Percentiles rank a stretch among this genome's conserved stretches.
These are phyloP conservation scores for Cartodere bifasciata DNA, from an alignment of 2,888 invertebrate genomes.

Conservation along the genomic window DNA sequence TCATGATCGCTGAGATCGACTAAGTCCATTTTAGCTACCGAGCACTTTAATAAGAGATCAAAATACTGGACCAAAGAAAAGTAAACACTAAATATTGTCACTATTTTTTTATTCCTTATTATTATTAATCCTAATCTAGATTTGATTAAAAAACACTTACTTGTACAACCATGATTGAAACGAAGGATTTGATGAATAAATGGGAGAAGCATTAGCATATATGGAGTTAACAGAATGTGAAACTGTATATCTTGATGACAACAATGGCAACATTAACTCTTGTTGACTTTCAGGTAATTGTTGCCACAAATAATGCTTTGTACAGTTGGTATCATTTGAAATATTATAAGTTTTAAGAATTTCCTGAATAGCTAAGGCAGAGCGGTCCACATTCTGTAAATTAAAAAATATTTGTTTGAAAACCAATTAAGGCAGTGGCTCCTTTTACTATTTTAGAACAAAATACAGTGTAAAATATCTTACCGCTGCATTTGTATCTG, in stretches of 20 bases:
- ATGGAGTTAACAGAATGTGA: slow-evolving; percentile 26
- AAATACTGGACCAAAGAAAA: too few species aligned
- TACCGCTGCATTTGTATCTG: slow-evolving; percentile 60
- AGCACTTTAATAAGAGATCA: too few species aligned
- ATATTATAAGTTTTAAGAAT: slow-evolving; percentile 60
- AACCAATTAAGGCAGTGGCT: slow-evolving; percentile 1
- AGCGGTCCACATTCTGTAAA: slow-evolving; percentile 58
- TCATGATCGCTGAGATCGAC: too few species aligned
- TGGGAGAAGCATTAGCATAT: slow-evolving; percentile 34
- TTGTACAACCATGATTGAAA: slow-evolving; percentile 64
- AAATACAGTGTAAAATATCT: too few species aligned
- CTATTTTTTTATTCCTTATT: too few species aligned
- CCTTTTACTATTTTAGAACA: too few species aligned
- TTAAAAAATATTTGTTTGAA: too few species aligned
- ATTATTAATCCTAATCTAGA: too few species aligned
- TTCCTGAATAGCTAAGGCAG: slow-evolving; percentile 70
- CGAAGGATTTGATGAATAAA: slow-evolving; percentile 54
- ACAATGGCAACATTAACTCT: slow-evolving; percentile 62
- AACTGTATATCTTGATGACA: slow-evolving; percentile 49
- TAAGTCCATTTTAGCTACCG: too few species aligned
- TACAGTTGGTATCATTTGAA: slow-evolving; percentile 42
- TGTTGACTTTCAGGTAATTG: slow-evolving; percentile 57
- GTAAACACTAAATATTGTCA: too few species aligned
- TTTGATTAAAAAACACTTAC: slow-evolving; percentile 39
- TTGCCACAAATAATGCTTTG: slow-evolving; percentile 53